Percentiles rank a stretch among this genome's conserved stretches.
Evolutionary conservation across 2,113 vertebrate genomes (phyloP).

Genomic region (Hippolais icterina): DNA sequence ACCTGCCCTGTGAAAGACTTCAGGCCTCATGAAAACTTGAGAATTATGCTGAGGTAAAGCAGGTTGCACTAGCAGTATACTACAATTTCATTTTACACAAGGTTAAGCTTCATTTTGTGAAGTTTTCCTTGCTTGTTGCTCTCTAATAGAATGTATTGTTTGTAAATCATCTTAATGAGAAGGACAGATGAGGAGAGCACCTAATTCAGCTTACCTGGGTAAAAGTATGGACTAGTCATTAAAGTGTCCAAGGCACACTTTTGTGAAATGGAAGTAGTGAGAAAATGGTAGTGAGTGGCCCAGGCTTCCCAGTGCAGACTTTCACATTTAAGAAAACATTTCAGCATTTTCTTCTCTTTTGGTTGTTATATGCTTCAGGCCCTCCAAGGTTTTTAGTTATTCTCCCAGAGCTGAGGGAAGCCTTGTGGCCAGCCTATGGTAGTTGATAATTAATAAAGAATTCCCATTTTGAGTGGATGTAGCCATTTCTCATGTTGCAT

Average conservation of each 20-base stretch:
- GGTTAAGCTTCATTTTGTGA: background rate
- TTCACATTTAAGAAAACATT: background rate
- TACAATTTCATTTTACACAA: background rate
- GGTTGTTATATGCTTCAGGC: background rate
- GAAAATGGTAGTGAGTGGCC: accelerated
- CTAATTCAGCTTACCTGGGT: background rate
- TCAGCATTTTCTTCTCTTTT: background rate
- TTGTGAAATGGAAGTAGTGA: background rate
- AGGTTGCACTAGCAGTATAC: background rate
- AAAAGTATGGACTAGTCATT: background rate
- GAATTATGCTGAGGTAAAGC: background rate
- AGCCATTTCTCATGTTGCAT: background rate
- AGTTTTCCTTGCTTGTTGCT: background rate
- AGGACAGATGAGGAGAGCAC: background rate
- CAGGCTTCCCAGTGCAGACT: background rate
- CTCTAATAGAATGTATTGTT: background rate
- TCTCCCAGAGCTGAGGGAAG: background rate
- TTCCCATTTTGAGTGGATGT: background rate
- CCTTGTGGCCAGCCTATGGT: background rate
- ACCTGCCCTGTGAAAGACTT: background rate
- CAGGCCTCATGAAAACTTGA: background rate
- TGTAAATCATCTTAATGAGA: background rate
- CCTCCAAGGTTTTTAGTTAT: background rate
- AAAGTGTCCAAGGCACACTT: accelerated
- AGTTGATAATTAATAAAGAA: background rate